Base-by-base conservation (phyloP, 2,797 vertebrate species). In the Argentina silus region DNA sequence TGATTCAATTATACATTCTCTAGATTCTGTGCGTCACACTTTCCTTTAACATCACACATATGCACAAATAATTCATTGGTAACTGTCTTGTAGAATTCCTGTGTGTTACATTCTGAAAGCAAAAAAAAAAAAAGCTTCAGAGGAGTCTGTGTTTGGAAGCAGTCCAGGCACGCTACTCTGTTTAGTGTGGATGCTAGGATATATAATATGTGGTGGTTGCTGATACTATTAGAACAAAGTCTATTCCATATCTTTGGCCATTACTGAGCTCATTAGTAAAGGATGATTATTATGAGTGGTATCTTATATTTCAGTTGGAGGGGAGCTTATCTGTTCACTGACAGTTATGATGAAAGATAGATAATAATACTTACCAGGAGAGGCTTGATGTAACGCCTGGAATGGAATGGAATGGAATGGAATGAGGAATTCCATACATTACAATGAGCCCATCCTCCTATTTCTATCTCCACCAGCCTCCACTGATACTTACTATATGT, bases 21-120 rank as follows among this genome's bases (percentile, higher is more conserved):
- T 19, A 47, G 36, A 48, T 62, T 51, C 68, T 23, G 68, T 67
- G 71, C 50, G 45, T 67, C 76, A 74, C 64, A 74, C 64, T 14
- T 43, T 72, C 53, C 72, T 19, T 69, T 63, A 17, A 60, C 80
- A 63, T 74, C 67, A 43, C 56, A 42, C 53, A 36, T 4, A 4
- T 4, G 11, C 53, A 69, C 77, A 76, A 81, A 81, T 79, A 66
- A 85, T 83, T 80, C 57, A 83, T 73, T 64, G 61, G 27, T 63
- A 74, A 50, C 57, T 68, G 43, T 61, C 57, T 17, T 3, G 53
- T 42, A 10, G 66, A 36, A 17, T 53, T 5, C 48, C 12, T 21
- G n/a, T 56, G 56, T n/a, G 21, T 47, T n/a, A 65, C 62, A 21
- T 56, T 45, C 11, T 63, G 21, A 50, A n/a, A 36, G 27, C 27